phyloP scores from a whole-genome alignment of 2,797 vertebrate genomes.

The Leptatherina wallacei region DNA sequence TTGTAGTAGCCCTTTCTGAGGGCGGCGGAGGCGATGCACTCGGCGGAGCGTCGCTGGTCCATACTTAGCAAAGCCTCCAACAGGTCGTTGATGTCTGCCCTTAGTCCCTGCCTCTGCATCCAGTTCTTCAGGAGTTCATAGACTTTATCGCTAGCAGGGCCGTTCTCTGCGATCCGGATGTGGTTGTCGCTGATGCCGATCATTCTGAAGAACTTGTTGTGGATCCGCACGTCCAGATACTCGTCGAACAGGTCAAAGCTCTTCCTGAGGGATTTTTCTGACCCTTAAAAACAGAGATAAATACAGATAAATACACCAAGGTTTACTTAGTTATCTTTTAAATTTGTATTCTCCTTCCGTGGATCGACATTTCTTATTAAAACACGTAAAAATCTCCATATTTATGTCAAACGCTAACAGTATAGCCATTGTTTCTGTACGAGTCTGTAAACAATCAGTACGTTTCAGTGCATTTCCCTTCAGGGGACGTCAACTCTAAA shows the following conservation, averaged over 20 bases:
- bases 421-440: slow-evolving; percentile 7
- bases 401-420: not conserved
- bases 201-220: slow-evolving; percentile 86
- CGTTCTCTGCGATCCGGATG: slow-evolving; percentile 80
- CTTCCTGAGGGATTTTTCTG: slow-evolving; percentile 82
- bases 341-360: not conserved
- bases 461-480: slow-evolving; percentile 19
- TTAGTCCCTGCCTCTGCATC: slow-evolving; percentile 85
- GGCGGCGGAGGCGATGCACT: slow-evolving; percentile 80
- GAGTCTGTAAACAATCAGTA: slow-evolving; percentile 1
- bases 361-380: not conserved
- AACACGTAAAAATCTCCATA: not conserved
- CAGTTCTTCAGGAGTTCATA: slow-evolving; percentile 86
- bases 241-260: slow-evolving; percentile 85
- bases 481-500: slow-evolving; percentile 3
- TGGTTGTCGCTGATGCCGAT: slow-evolving; percentile 84
- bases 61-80: slow-evolving; percentile 77
- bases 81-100: slow-evolving; percentile 85
- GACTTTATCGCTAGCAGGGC: slow-evolving; percentile 78
- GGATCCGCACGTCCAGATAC: slow-evolving; percentile 81
- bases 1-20: slow-evolving; percentile 80
- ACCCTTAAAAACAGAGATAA: slow-evolving; percentile 61
- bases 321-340: not conserved
- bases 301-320: not conserved
- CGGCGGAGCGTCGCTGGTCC: slow-evolving; percentile 84